Base-by-base conservation (phyloP, 1,140 invertebrate species). In the Pseudomyrmex pallidus region DNA sequence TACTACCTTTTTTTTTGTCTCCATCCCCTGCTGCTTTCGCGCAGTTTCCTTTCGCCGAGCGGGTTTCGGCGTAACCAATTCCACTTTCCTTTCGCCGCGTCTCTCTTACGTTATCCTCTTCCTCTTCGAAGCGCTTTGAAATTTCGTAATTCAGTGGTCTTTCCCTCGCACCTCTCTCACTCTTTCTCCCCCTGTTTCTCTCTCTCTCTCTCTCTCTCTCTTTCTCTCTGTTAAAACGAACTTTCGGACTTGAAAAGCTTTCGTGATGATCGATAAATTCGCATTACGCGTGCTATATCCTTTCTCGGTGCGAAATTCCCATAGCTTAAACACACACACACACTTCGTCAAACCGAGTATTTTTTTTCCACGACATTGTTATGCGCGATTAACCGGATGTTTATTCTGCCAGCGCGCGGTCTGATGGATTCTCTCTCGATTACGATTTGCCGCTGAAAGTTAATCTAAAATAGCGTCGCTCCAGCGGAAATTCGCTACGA, bases 211-310 rank as follows among this genome's bases (percentile, higher is more conserved):
- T 25, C 25, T 3, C 25, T 25, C 3, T 25, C 25, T 25, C 25
- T 74, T 22, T 22, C 20, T 22, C 48, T 54, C 48, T 35, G 56
- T 10, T 35, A 15, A 59, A 62, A 82, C 82, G 74, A 76, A 88
- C 61, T 87, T 83, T 54, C 72, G 67, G 20, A 3, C 56, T 25
- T 35, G 54, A 44, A 46, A 63, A 63, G 17, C 86, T 35, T 35
- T 35, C 35, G 54, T 57, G 54, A 72, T 80, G 54, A 88, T 87
- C 78, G 84, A 86, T 72, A 63, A 54, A 62, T 83, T 73, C 66
- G 85, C 59, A 84, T 74, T 86, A 54, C 62, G 74, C 50, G 35
- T 59, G 46, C 35, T 35, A 10, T 35, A n/a, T 50, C 52, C 61
- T 12, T 17, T 5, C 70, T 46, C 56, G 44, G 46, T 9, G 56